These are phyloP conservation scores for Barypeithes pellucidus DNA, from an alignment of 2,888 invertebrate species.

Conservation along the genomic window DNA sequence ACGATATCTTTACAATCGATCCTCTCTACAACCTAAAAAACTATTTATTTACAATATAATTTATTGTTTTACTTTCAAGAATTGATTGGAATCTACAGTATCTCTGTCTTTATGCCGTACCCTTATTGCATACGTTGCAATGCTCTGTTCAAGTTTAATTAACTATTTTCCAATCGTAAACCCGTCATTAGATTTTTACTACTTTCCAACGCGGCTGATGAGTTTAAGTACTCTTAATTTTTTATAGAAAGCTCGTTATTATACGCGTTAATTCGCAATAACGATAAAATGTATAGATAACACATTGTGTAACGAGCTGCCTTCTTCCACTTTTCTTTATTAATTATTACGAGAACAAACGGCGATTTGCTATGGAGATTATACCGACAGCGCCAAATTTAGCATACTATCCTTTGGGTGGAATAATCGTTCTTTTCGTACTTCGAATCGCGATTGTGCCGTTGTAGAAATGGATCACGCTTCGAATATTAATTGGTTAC, in stretches of 20 bases:
- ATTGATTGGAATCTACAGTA: constrained; percentile 4
- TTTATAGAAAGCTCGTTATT: constrained; percentile 16
- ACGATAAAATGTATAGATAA: constrained; percentile 22
- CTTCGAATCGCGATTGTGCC: neutral
- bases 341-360: constrained; percentile 22
- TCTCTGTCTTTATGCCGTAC: constrained; percentile 10
- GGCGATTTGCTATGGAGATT: constrained; percentile 17
- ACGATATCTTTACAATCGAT: constrained; percentile 10
- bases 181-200: constrained; percentile 2
- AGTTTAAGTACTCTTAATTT: constrained; percentile 8
- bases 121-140: neutral
- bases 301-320: constrained; percentile 17
- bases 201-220: constrained; percentile 11
- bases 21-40: constrained; percentile 26
- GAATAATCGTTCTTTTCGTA: neutral
- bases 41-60: constrained; percentile 18
- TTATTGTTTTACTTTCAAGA: constrained; percentile 20
- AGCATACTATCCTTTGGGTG: neutral
- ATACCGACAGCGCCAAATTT: neutral
- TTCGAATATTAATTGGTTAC: neutral
- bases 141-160: constrained; percentile 3
- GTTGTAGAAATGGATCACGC: constrained; percentile 9
- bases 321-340: constrained; percentile 23
- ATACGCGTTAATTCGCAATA: constrained; percentile 20
- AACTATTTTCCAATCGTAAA: constrained; percentile 3